Conservation (phyloP, 1,140 invertebrate species). For the Aphelinus certus region DNA sequence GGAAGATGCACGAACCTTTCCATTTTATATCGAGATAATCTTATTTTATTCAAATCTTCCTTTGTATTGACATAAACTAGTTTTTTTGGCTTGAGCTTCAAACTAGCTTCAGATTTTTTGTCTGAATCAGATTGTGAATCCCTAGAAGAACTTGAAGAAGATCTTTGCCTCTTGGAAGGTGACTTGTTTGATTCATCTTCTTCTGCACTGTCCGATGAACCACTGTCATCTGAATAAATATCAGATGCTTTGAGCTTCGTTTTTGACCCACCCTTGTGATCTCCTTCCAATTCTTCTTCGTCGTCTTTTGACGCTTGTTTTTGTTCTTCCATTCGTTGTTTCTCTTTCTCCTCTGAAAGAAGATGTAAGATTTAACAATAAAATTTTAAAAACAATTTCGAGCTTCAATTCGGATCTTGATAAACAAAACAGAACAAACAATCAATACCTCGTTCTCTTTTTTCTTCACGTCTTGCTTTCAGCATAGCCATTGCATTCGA, state of each 20-base stretch:
- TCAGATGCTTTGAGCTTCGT: slow-evolving; percentile 90
- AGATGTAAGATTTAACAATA: neutral
- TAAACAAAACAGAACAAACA: slow-evolving; percentile 13
- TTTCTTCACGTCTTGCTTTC: slow-evolving; percentile 89
- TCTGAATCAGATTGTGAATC: slow-evolving; percentile 68
- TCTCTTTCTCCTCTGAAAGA: slow-evolving; percentile 68
- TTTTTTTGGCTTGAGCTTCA: slow-evolving; percentile 66
- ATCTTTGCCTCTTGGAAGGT: slow-evolving; percentile 62
- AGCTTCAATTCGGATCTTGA: neutral
- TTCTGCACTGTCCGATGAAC: slow-evolving; percentile 74
- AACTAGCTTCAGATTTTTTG: slow-evolving; percentile 62
- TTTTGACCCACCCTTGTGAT: slow-evolving; percentile 65
- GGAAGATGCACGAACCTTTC: slow-evolving; percentile 96
- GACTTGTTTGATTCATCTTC: slow-evolving; percentile 66
- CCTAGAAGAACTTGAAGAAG: slow-evolving; percentile 66
- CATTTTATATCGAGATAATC: slow-evolving; percentile 91
- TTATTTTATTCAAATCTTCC: slow-evolving; percentile 88
- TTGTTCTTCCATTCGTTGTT: slow-evolving; percentile 66
- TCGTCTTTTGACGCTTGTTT: slow-evolving; percentile 68
- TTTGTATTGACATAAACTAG: slow-evolving; percentile 75
- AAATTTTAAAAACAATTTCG: neutral
- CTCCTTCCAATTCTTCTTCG: slow-evolving; percentile 69
- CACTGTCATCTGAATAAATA: slow-evolving; percentile 95
- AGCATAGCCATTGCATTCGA: slow-evolving; percentile 91
- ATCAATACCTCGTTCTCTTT: slow-evolving; percentile 70